Percentiles rank a stretch among this genome's conserved stretches.
Conservation (phyloP, 2,888 invertebrate species). For the Norana najaformis region DNA sequence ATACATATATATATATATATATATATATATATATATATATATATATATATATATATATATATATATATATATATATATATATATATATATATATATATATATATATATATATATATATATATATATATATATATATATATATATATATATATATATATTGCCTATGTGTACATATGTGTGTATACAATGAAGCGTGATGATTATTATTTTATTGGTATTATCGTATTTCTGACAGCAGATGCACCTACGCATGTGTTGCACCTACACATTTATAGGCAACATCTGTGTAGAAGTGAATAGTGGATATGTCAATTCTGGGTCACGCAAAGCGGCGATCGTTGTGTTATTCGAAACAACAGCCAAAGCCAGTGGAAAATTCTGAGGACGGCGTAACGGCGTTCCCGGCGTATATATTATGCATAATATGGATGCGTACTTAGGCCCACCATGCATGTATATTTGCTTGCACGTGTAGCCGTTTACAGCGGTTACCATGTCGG, state of each 20-base stretch:
- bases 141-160: background rate
- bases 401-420: background rate
- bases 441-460: background rate
- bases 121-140: background rate
- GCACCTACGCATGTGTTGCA: background rate
- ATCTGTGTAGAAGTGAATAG: background rate
- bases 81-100: background rate
- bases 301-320: background rate
- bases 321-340: background rate
- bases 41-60: background rate
- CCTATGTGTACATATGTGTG: too few relatives aligned
- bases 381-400: background rate
- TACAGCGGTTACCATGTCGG: too few relatives aligned
- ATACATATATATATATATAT: too few relatives aligned
- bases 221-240: background rate
- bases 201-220: background rate
- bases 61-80: background rate
- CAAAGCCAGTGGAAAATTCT: slow-evolving; percentile 4
- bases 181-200: background rate
- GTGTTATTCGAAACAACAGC: background rate
- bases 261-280: background rate
- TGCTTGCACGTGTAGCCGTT: too few relatives aligned
- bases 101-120: background rate
- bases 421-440: too few relatives aligned
- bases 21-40: too few relatives aligned